phyloP scores from a whole-genome alignment of 2,797 vertebrate genomes.

The Cynodonichthys magdalenae region DNA sequence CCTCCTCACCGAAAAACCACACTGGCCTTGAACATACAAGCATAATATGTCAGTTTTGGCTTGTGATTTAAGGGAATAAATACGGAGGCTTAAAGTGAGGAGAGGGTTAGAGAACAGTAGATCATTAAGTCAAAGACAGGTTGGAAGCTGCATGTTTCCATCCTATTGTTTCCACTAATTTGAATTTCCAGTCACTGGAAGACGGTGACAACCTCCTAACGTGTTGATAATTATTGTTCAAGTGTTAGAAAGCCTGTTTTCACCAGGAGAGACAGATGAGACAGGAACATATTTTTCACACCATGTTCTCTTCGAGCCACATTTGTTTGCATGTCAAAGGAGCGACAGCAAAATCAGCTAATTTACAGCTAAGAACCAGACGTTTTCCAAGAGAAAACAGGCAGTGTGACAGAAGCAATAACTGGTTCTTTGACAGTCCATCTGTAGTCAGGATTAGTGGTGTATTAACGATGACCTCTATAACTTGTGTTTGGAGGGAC shows the following conservation, averaged over 20 bases:
- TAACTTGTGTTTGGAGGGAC: too few relatives aligned
- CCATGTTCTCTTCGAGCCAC: background rate
- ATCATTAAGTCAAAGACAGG: slow-evolving; percentile 55
- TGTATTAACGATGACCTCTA: too few relatives aligned
- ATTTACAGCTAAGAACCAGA: background rate
- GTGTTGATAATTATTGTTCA: slow-evolving; percentile 77
- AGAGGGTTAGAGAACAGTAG: slow-evolving; percentile 40
- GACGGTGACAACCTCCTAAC: slow-evolving; percentile 74
- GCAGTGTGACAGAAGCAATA: background rate
- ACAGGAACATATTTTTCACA: slow-evolving; percentile 50
- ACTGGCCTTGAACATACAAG: slow-evolving; percentile 42
- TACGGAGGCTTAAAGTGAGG: slow-evolving; percentile 53
- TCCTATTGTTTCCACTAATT: slow-evolving; percentile 77
- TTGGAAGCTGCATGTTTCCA: slow-evolving; percentile 75
- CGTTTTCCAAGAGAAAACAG: background rate
- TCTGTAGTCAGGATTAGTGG: too few relatives aligned
- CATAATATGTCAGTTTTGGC: slow-evolving; percentile 45
- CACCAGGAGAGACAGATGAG: slow-evolving; percentile 62
- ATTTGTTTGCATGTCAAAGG: slow-evolving; percentile 8
- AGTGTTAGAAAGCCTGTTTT: slow-evolving; percentile 55
- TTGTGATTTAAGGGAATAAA: slow-evolving; percentile 65
- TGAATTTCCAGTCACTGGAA: slow-evolving; percentile 78
- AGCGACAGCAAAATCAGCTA: background rate
- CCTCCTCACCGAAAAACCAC: slow-evolving; percentile 41
- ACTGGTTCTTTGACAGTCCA: too few relatives aligned